Conservation (phyloP, 37 sponge, comb jelly and placozoan species). For the Haliclona indistincta region DNA sequence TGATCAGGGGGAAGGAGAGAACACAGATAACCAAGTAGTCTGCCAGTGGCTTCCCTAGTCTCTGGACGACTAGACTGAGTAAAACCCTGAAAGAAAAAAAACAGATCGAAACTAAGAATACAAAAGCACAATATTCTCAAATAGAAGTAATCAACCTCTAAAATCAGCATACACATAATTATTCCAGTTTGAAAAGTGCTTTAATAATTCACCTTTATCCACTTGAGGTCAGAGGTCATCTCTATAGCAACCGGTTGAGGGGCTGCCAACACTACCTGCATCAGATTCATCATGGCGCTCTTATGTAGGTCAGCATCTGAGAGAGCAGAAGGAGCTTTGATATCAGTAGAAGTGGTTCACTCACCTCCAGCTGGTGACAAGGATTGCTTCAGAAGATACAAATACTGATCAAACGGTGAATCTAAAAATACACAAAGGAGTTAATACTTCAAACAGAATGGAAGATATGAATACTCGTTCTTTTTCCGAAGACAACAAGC, state of each 20-base stretch:
- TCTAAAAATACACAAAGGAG: no score
- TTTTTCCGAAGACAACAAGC: no score
- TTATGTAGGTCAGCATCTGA: constrained; percentile 57
- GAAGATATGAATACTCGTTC: no score
- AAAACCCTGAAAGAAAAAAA: constrained; percentile 41
- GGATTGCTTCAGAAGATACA: constrained; percentile 58
- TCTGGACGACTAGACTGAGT: constrained; percentile 43
- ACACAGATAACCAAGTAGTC: constrained; percentile 34
- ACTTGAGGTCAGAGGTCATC: neutral
- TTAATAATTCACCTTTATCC: constrained; percentile 50
- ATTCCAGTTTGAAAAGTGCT: neutral
- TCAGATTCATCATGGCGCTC: constrained; percentile 46
- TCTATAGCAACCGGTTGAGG: constrained; percentile 11
- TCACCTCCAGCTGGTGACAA: constrained; percentile 64
- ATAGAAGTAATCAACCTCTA: neutral
- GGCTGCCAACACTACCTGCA: constrained; percentile 37
- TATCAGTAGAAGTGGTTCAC: neutral
- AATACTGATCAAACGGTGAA: no score
- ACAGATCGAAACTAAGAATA: neutral
- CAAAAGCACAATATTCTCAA: neutral
- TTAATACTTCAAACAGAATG: no score
- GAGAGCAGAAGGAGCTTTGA: neutral
- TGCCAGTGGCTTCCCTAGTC: constrained; percentile 57
- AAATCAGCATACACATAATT: constrained; percentile 2
- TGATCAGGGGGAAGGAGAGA: neutral